Evolutionary conservation across 2,113 vertebrate species (phyloP), one percentile per base, ranked within the genome.

Genomic region (Urocynchramus pylzowi): DNA sequence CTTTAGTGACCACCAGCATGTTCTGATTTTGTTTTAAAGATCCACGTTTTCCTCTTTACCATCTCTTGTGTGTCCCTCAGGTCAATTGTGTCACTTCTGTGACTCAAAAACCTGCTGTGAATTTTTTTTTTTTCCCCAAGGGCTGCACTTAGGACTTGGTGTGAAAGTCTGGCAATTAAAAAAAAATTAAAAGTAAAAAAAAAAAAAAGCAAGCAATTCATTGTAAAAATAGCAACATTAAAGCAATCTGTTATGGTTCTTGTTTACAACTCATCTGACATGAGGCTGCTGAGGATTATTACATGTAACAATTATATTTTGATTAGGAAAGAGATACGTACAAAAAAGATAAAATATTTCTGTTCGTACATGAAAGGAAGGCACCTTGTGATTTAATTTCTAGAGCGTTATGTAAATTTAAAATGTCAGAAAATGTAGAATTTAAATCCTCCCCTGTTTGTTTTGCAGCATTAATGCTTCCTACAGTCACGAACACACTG

Each of bases 281-380:
- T 39, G 49, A 78, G 63, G 78, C 78, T 95, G 11, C 73, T 57
- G 57, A 94, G 68, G 61, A 86, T 95, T 93, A 93, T 95, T 86
- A 68, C 82, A n/a, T 94, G 93, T 91, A 94, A 89, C 91, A 87
- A 96, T 96, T 95, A 93, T 80, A 93, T 94, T 97, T 90, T 94
- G 70, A 94, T 95, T 97, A 95, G 79, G 60, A 73, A 61, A 75
- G 87, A 92, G 76, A 70, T 86, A 73, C 4, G 17, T 85, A 57
- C 59, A 92, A 82, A 93, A 83, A 78, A 57, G 74, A 13, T 30
- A 42, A 97, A 91, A 65, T 76, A 75, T 90, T 95, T 87, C 28
- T 47, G 1, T 74, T 75, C 23, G 68, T 90, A 20, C 6, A 0
- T 37, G 26, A 56, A 78, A 45, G 73, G 54, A 88, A 74, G 50